Evolutionary conservation across 2,113 vertebrate genomes (phyloP), one percentile per base, ranked within the genome.

Genomic region (Etia nguti): DNA sequence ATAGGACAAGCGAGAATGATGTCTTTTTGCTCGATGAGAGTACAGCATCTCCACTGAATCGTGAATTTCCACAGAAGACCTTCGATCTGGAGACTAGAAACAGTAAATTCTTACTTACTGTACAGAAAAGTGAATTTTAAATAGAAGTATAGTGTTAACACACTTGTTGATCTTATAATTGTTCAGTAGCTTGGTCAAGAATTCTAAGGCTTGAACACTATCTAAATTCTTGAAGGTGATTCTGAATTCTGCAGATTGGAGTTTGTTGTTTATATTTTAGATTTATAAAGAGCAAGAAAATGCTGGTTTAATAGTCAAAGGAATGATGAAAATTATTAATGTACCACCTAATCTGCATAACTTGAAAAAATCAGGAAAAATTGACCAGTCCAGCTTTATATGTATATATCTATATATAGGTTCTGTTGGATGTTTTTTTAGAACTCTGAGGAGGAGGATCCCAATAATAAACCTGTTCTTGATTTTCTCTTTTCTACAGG

Each of bases 21-120:
- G 95, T 96, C 36, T 90, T 96, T 29, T 65, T 92, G 59, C 84
- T 95, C 1, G 94, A 96, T 0, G 94, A 96, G 73, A 96, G 89
- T 83, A 84, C 86, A 0, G 41, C 24, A 15, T n/a, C 62, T 36
- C 62, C 86, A 8, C 54, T 62, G 1, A 2, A 60, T 1, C 8
- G 50, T 0, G 54, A 88, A 3, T 52, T 85, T 34, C 54, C 85
- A 3, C 75, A 89, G 8, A 86, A 84, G 29, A 87, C 60, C 1
- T 9, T 83, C 1, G 57, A 87, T 24, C 24, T 84, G 26, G 89
- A 91, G 31, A 10, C 43, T 11, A 16, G 2, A 73, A 48, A 81
- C 10, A 29, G 93, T 93, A 80, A 81, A 41, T 31, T 16, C 20
- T 16, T 20, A 31, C 48, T 22, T 26, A 31, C 12, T 22, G 24